Conservation (phyloP, 2,888 invertebrate species). For the Orgyia antiqua region DNA sequence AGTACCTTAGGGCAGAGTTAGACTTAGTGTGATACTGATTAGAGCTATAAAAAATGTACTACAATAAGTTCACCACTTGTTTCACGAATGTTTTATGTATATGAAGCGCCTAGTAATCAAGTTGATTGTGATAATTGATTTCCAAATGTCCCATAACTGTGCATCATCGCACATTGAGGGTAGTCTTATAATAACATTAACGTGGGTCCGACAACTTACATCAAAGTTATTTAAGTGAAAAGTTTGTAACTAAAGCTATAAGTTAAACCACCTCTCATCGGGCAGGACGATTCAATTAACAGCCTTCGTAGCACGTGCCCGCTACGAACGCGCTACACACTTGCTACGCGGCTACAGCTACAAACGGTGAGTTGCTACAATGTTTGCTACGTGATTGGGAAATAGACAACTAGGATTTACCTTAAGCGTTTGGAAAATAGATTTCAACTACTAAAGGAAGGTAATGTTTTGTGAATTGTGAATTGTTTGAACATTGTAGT, state of each 20-base stretch:
- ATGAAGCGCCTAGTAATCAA: too few relatives aligned
- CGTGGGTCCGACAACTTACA: conserved; percentile 24
- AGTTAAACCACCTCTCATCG: conserved; percentile 42
- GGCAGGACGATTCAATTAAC: conserved; percentile 47
- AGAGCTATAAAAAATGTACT: too few relatives aligned
- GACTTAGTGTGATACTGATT: too few relatives aligned
- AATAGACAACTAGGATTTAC: conserved; percentile 18
- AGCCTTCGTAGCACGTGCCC: conserved; percentile 48
- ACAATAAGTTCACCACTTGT: too few relatives aligned
- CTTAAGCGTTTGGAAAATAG: conserved; percentile 15
- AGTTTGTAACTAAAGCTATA: conserved; percentile 28
- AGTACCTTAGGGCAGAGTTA: too few relatives aligned
- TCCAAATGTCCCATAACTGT: conserved; percentile 1
- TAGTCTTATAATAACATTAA: conserved; percentile 17
- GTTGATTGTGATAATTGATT: conserved; percentile 3
- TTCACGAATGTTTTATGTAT: too few relatives aligned
- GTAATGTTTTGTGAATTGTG: too few relatives aligned
- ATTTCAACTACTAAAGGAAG: conserved; percentile 9
- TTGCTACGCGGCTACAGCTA: conserved; percentile 31
- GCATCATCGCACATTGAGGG: conserved; percentile 1
- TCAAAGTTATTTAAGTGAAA: conserved; percentile 30
- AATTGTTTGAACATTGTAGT: too few relatives aligned
- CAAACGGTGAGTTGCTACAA: conserved; percentile 25
- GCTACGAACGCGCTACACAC: conserved; percentile 32
- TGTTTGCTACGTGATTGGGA: conserved; percentile 30